These are phyloP conservation scores for Micropoecilia bifurca DNA, from an alignment of 2,797 vertebrate genomes.

Conservation along the genomic window DNA sequence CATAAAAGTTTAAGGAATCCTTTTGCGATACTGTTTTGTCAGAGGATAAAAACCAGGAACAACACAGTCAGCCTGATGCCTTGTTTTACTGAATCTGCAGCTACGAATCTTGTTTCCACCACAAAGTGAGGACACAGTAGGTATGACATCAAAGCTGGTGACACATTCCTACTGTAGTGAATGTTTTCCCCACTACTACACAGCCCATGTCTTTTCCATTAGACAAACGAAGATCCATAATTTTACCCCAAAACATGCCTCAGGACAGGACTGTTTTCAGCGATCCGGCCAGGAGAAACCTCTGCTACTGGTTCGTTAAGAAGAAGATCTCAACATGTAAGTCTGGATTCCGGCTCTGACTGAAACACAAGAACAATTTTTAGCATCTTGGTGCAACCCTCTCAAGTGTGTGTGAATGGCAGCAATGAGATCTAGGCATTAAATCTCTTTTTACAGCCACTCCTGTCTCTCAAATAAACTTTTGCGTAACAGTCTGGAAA, in stretches of 20 bases:
- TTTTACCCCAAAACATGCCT: constrained; percentile 46
- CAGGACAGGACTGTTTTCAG: constrained; percentile 71
- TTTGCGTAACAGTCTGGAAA: not conserved
- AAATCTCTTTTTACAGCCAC: constrained; percentile 15
- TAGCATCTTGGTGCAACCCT: constrained; percentile 22
- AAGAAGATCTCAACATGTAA: constrained; percentile 45
- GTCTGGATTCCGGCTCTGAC: constrained; percentile 24
- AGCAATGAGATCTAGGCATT: constrained; percentile 1
- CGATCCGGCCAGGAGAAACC: constrained; percentile 62
- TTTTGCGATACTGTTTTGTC: not conserved
- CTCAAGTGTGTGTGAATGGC: not conserved
- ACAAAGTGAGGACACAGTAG: constrained; percentile 22
- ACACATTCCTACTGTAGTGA: not conserved
- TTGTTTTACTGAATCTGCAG: constrained; percentile 26
- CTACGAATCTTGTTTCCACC: constrained; percentile 7
- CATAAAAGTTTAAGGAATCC: not conserved
- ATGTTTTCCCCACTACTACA: not conserved
- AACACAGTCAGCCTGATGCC: constrained; percentile 31
- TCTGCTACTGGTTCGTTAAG: constrained; percentile 73
- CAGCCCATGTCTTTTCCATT: constrained; percentile 2
- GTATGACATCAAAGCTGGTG: constrained; percentile 9
- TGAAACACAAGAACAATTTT: constrained; percentile 17
- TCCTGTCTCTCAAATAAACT: not conserved
- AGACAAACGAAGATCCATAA: constrained; percentile 31
- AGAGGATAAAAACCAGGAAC: constrained; percentile 20